phyloP scores from a whole-genome alignment of 2,797 vertebrate species.

The Myotis daubentonii region DNA sequence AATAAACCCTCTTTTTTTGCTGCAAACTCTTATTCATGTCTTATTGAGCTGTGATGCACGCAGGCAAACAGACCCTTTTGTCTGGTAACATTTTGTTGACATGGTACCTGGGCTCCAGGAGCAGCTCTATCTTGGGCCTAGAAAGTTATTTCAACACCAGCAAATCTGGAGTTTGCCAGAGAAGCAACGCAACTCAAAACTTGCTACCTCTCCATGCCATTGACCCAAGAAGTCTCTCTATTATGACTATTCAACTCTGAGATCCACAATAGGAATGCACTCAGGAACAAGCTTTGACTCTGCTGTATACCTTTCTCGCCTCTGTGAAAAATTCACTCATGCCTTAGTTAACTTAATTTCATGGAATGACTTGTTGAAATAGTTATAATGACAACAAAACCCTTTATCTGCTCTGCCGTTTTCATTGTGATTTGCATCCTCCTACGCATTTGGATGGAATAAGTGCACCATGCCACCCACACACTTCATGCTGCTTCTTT shows the following conservation, averaged over 20 bases:
- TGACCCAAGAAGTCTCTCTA: neutral
- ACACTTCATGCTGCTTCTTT: slow-evolving; percentile 19
- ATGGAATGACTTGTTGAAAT: slow-evolving; percentile 17
- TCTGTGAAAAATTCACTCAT: slow-evolving; percentile 76
- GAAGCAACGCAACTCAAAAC: neutral
- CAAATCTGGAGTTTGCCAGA: slow-evolving; percentile 32
- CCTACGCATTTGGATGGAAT: slow-evolving; percentile 25
- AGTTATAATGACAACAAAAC: slow-evolving; percentile 54
- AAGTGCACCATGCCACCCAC: neutral
- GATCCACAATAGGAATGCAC: slow-evolving; percentile 47
- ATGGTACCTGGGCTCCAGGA: neutral
- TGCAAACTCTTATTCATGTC: neutral
- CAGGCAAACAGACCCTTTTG: neutral
- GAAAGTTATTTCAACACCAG: neutral
- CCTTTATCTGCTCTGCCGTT: slow-evolving; percentile 68
- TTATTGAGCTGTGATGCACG: neutral
- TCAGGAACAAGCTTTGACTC: slow-evolving; percentile 58
- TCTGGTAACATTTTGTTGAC: neutral
- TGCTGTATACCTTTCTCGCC: slow-evolving; percentile 65
- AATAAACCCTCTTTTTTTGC: neutral
- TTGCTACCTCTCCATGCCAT: accelerated
- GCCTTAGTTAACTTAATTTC: slow-evolving; percentile 75
- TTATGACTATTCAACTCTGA: slow-evolving; percentile 11
- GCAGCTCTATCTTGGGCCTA: neutral
- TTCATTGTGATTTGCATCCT: slow-evolving; percentile 48